Percentiles rank a stretch among this genome's conserved stretches.
Conservation (phyloP, 2,113 vertebrate species). For the Callorhinus ursinus region DNA sequence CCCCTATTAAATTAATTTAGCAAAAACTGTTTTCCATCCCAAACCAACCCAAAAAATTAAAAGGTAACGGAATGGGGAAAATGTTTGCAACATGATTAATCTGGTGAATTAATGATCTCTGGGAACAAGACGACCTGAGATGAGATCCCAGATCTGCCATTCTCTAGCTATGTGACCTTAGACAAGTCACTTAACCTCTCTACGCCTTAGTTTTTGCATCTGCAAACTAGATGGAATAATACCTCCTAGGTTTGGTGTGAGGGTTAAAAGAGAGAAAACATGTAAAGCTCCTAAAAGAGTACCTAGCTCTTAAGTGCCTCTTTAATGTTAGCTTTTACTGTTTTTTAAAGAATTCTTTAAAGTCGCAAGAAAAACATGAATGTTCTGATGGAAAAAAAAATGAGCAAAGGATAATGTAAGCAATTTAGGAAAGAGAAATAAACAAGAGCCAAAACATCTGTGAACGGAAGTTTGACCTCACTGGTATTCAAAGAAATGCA, state of each 20-base stretch:
- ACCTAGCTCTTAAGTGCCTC: not conserved
- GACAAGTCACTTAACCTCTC: not conserved
- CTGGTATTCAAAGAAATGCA: not conserved
- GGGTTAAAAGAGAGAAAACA: not conserved
- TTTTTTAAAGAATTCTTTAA: not conserved
- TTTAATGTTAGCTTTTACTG: not conserved
- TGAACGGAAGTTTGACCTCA: not conserved
- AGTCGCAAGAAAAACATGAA: not conserved
- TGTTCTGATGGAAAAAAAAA: not conserved
- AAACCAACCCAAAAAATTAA: not conserved
- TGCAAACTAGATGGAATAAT: not conserved
- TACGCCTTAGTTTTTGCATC: not conserved
- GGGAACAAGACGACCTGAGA: not conserved
- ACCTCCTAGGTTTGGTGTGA: not conserved
- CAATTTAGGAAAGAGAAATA: not conserved
- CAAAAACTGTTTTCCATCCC: not conserved
- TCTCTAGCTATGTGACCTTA: not conserved
- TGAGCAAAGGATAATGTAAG: not conserved
- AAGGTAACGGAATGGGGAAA: not conserved
- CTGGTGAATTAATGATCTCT: not conserved
- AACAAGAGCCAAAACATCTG: not conserved
- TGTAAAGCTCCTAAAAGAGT: not conserved
- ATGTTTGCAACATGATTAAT: not conserved
- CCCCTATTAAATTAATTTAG: not conserved
- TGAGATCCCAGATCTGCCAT: not conserved